These are phyloP conservation scores for Drosophila melanosoma DNA, from an alignment of 2,888 invertebrate genomes.

Conservation along the genomic window DNA sequence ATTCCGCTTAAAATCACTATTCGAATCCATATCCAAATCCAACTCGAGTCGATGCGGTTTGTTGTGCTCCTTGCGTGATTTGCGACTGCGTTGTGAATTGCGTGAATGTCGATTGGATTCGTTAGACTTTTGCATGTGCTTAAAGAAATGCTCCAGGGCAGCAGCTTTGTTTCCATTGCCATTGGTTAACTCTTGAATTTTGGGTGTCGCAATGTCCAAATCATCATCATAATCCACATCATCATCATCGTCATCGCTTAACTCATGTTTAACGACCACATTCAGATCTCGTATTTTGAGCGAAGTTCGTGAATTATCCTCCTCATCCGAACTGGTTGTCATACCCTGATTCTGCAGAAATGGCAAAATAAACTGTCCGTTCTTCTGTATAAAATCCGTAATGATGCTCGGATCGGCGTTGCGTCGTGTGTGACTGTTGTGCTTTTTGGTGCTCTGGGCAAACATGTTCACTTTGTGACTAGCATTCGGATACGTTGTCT, in stretches of 20 bases:
- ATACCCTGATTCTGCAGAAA: slow-evolving; percentile 85
- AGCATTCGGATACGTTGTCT: slow-evolving; percentile 83
- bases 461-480: slow-evolving; percentile 83
- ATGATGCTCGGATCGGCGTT: slow-evolving; percentile 83
- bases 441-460: slow-evolving; percentile 81
- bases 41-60: slow-evolving; percentile 39
- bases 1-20: slow-evolving; percentile 75
- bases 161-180: slow-evolving; percentile 67
- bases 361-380: slow-evolving; percentile 84
- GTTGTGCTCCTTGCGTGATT: slow-evolving; percentile 61
- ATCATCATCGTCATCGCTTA: slow-evolving; percentile 76
- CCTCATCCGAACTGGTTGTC: slow-evolving; percentile 84
- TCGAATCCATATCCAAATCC: slow-evolving; percentile 47
- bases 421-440: slow-evolving; percentile 65
- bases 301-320: slow-evolving; percentile 83
- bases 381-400: slow-evolving; percentile 82
- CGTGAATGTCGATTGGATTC: slow-evolving; percentile 82
- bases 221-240: slow-evolving; percentile 56
- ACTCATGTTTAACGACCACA: slow-evolving; percentile 82
- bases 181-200: slow-evolving; percentile 69
- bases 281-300: slow-evolving; percentile 85
- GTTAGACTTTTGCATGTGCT: slow-evolving; percentile 78
- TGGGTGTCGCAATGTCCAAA: slow-evolving; percentile 37
- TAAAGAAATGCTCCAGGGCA: slow-evolving; percentile 77
- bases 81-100: slow-evolving; percentile 83